Base-by-base conservation (phyloP, 2,113 vertebrate species). In the Urocynchramus pylzowi region DNA sequence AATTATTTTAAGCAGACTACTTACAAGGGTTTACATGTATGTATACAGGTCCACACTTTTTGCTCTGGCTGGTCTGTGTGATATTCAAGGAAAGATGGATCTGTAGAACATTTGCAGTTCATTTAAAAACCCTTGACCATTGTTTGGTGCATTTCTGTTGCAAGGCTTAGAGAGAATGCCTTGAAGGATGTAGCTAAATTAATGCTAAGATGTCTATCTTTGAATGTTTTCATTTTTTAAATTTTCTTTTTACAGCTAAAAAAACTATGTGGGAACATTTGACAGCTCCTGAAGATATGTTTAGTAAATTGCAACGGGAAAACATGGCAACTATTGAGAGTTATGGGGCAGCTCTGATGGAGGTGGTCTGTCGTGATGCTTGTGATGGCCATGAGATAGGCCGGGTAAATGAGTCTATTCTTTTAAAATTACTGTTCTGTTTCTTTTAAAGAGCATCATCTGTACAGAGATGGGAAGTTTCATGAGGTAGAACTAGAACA, bases 381-480 rank as follows among this genome's bases (percentile, higher is more conserved):
- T 99, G 99, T 82, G 99, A 99, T 39, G 99, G 99, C 19, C 99
- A 99, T 64, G 99, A 99, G 97, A 99, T 99, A 52, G 99, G 99
- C 97, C 98, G 99, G 96, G 99, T 99, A 98, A 95, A 53, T 57
- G 15, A 59, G 59, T 17, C 37, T 83, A 0, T 80, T 85, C 42
- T 37, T 94, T 54, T 83, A 33, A 27, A 61, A 18, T 61, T 2
- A 0, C 23, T 47, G 24, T 79, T 85, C 11, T 13, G 6, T 84
- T 63, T 78, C 9, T 33, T 91, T 79, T 60, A 60, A 75, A 84
- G 39, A 80, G n/a, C 16, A 20, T n/a, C n/a, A 56, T 17, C 37
- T 81, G 11, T 79, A 33, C 26, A 75, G 57, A 54, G 47, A 70
- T 31, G 13, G 42, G 22, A 82, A 64, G 44, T 60, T 81, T 84